Base-by-base conservation (phyloP, 1,140 invertebrate species). In the Pseudomyrmex cubaensis region DNA sequence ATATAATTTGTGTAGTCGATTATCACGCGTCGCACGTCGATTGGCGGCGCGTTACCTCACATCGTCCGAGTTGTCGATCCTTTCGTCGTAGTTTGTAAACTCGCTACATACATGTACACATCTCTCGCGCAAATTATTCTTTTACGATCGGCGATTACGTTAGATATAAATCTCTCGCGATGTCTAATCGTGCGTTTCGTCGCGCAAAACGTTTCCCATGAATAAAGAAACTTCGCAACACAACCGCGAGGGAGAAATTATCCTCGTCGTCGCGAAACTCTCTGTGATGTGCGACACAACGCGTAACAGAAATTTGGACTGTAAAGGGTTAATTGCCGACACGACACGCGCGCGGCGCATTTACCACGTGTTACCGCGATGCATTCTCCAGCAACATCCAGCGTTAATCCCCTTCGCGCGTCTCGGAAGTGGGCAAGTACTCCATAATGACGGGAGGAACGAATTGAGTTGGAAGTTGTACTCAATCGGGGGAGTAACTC, bases 291-390 rank as follows among this genome's bases (percentile, higher is more conserved):
- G 35, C 54, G 54, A 69, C 17, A 48, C 20, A 59, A 25, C 46
- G 54, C 35, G 75, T 61, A 35, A 70, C 76, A 50, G 66, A 80
- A 80, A 80, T 80, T 72, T 80, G n/a, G 76, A 44, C 54, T 54
- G 50, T 85, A 76, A 86, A 87, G 85, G 84, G 77, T 87, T 86
- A 76, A 86, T 87, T 83, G 85, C 75, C 61, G 74, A 83, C 69
- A 85, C 69, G 70, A 57, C 84, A 62, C 22, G 83, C 80, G 82
- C 57, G 56, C 64, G 35, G 54, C 17, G 56, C 54, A 52, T 77
- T 72, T 69, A 63, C 67, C 70, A 66, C 76, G 63, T 54, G 75
- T 52, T 69, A 70, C 50, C 62, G 69, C 48, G 59, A 66, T 48
- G 80, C 54, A 78, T 78, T 78, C 64, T 78, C 76, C 15, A 35